Conservation (phyloP, 2,888 invertebrate genomes). For the Ophion slaviceki region DNA sequence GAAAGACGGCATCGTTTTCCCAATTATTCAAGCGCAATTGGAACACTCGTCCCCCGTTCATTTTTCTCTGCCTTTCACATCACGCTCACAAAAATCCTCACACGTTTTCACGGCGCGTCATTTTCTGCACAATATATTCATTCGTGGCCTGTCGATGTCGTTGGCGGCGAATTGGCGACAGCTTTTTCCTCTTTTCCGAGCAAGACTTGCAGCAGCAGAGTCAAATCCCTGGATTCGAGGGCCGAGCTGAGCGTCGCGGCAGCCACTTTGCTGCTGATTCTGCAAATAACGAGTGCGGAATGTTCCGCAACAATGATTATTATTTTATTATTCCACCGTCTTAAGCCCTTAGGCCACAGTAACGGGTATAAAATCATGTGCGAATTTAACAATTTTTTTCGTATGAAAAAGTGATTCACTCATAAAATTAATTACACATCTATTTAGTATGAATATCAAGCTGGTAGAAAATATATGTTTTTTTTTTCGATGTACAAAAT, state of each 20-base stretch:
- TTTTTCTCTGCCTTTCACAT: neutral
- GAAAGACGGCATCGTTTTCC: constrained; percentile 60
- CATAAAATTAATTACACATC: too few species aligned
- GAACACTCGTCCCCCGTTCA: neutral
- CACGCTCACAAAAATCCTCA: too few species aligned
- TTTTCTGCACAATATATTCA: constrained; percentile 2
- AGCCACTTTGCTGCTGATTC: constrained; percentile 78
- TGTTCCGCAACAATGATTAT: neutral
- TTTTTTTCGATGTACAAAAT: too few species aligned
- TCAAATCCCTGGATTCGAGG: constrained; percentile 76
- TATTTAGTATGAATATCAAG: too few species aligned
- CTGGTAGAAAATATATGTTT: too few species aligned
- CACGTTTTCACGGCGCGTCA: neutral
- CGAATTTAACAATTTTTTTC: too few species aligned
- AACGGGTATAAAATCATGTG: too few species aligned
- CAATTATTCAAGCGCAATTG: constrained; percentile 39
- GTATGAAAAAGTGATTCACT: too few species aligned
- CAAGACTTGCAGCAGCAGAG: constrained; percentile 75
- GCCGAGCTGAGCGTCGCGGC: constrained; percentile 75
- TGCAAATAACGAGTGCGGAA: constrained; percentile 54
- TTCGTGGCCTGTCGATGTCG: constrained; percentile 51
- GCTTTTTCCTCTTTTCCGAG: constrained; percentile 69
- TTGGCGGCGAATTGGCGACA: constrained; percentile 41
- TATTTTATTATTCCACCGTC: neutral
- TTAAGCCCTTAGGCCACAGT: too few species aligned